A percentile compares a stretch with the other conserved stretches of the same genome.
phyloP scores from a whole-genome alignment of 2,888 invertebrate species.

The Idaea dimidiata region DNA sequence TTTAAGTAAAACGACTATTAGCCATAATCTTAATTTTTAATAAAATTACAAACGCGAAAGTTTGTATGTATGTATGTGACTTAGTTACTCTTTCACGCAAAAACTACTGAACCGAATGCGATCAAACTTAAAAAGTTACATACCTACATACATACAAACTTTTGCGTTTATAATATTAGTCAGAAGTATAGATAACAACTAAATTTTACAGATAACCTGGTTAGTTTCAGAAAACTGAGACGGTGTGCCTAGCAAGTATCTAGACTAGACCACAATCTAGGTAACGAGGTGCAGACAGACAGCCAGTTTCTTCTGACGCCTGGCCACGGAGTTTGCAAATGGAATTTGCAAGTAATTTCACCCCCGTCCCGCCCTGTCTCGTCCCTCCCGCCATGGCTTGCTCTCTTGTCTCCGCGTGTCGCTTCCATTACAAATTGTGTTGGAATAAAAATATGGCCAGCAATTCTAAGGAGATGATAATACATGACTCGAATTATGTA shows the following conservation, averaged over 20 bases:
- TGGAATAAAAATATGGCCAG: constrained; percentile 75
- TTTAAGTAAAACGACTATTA: no score
- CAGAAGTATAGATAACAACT: background rate
- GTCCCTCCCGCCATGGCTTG: constrained; percentile 50
- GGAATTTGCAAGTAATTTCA: constrained; percentile 80
- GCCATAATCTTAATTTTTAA: no score
- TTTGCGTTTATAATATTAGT: background rate
- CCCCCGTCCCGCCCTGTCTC: constrained; percentile 43
- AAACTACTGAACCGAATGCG: no score
- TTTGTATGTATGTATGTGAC: no score
- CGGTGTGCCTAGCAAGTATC: constrained; percentile 21
- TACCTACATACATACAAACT: no score
- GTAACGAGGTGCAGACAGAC: constrained; percentile 39
- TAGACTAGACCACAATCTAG: constrained; percentile 35
- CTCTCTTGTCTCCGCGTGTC: constrained; percentile 79
- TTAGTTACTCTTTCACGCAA: no score
- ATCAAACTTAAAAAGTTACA: no score
- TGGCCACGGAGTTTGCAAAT: constrained; percentile 73
- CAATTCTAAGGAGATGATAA: constrained; percentile 50
- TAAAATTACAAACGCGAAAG: no score
- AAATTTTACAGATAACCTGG: background rate
- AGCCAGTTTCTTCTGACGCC: constrained; percentile 65
- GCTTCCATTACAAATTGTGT: constrained; percentile 80
- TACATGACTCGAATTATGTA: constrained; percentile 11
- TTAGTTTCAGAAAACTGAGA: background rate